A percentile compares a stretch with the other conserved stretches of the same genome.
These are phyloP conservation scores for Zygogramma bicolorata DNA, from an alignment of 2,888 invertebrate species.

Conservation along the genomic window DNA sequence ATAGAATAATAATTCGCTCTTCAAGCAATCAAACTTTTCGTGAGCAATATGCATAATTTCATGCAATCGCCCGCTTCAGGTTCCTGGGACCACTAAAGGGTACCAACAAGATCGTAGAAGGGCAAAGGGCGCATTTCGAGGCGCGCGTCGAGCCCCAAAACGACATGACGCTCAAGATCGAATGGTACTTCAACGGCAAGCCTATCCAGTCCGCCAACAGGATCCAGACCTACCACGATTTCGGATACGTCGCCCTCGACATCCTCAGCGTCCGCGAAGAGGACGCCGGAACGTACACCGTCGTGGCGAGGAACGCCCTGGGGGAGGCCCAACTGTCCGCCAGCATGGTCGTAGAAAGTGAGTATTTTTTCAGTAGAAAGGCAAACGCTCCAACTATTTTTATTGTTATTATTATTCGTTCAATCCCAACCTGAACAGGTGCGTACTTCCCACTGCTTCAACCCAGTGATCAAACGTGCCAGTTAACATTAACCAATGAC, in stretches of 20 bases:
- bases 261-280: conserved; percentile 92
- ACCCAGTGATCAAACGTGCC: too few relatives aligned
- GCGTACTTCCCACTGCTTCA: too few relatives aligned
- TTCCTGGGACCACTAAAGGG: conserved; percentile 92
- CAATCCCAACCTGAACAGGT: too few relatives aligned
- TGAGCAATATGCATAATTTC: too few relatives aligned
- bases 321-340: conserved; percentile 90
- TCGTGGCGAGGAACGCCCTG: conserved; percentile 89
- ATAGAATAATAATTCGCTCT: too few relatives aligned
- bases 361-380: conserved; percentile 64
- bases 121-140: conserved; percentile 95
- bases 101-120: conserved; percentile 93
- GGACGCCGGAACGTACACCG: conserved; percentile 93
- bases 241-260: conserved; percentile 96
- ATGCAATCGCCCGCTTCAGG: too few relatives aligned
- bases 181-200: conserved; percentile 97
- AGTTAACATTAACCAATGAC: too few relatives aligned
- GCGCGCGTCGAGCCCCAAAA: conserved; percentile 95
- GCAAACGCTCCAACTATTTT: neutral
- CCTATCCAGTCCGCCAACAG: conserved; percentile 90
- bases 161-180: conserved; percentile 91
- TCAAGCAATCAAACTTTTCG: too few relatives aligned
- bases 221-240: conserved; percentile 95
- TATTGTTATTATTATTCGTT: too few relatives aligned
- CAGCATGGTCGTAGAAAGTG: conserved; percentile 90